Evolutionary conservation across 2,888 invertebrate species (phyloP).

Genomic region (Nipponacmea schrenckii): DNA sequence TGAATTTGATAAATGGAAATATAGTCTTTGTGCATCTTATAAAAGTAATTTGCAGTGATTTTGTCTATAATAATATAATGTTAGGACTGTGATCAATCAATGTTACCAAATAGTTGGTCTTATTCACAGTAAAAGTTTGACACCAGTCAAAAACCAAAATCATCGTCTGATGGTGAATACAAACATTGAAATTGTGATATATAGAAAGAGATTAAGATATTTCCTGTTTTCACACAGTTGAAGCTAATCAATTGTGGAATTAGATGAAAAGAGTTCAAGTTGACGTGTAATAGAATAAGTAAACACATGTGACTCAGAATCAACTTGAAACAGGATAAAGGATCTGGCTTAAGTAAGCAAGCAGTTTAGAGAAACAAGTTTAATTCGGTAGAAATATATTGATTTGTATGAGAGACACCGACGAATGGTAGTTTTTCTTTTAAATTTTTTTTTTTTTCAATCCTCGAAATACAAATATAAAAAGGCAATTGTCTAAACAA

Average conservation of each 20-base stretch:
- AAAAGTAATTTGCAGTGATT: no score
- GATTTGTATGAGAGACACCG: background rate
- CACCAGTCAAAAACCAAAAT: no score
- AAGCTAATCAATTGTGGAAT: background rate
- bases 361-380: background rate
- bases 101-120: background rate
- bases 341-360: background rate
- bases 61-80: background rate
- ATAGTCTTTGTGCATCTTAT: no score
- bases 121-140: no score
- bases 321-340: background rate
- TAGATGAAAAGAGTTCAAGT: background rate
- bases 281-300: conserved; percentile 1
- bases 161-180: no score
- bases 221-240: background rate
- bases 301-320: background rate
- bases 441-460: background rate
- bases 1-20: no score
- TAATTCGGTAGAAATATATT: background rate
- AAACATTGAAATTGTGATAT: no score
- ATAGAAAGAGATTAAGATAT: background rate
- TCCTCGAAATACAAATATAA: background rate
- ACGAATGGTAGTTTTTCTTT: background rate
- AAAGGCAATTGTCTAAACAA: no score
- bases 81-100: background rate